Percentiles rank a stretch among this genome's conserved stretches.
Conservation (phyloP, 2,888 invertebrate genomes). For the Belgica antarctica region DNA sequence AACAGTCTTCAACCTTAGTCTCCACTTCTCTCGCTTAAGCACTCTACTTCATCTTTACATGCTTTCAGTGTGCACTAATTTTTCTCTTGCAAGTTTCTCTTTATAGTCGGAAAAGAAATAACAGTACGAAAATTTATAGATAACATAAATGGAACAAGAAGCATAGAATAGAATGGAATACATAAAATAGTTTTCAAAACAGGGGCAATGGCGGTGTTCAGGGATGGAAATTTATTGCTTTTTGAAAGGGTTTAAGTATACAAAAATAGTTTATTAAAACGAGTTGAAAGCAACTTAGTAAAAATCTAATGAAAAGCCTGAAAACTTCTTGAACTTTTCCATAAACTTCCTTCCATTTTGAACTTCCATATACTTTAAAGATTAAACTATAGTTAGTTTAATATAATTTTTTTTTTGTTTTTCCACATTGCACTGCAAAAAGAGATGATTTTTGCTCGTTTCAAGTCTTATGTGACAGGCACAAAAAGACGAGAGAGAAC, state of each 20-base stretch:
- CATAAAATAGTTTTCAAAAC: not conserved
- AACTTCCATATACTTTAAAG: too few relatives aligned
- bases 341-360: too few relatives aligned
- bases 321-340: too few relatives aligned
- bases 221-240: too few relatives aligned
- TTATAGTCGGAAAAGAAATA: not conserved
- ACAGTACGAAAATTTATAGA: constrained; percentile 8
- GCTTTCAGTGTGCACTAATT: not conserved
- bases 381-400: not conserved
- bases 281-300: too few relatives aligned
- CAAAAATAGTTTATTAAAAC: too few relatives aligned
- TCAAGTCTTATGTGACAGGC: constrained; percentile 3
- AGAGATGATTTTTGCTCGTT: constrained; percentile 1
- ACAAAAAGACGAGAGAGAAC: not conserved
- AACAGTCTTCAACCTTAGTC: too few relatives aligned
- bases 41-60: not conserved
- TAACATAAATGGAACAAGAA: constrained; percentile 5
- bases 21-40: too few relatives aligned
- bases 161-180: not conserved
- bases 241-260: too few relatives aligned
- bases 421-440: constrained; percentile 4
- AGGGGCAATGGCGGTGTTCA: not conserved
- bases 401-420: not conserved
- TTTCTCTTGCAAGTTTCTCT: constrained; percentile 6
- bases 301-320: too few relatives aligned